Percentiles rank a stretch among this genome's conserved stretches.
These are phyloP conservation scores for Telmatochromis sp. DNA, from an alignment of 2,113 vertebrate genomes.

Conservation along the genomic window DNA sequence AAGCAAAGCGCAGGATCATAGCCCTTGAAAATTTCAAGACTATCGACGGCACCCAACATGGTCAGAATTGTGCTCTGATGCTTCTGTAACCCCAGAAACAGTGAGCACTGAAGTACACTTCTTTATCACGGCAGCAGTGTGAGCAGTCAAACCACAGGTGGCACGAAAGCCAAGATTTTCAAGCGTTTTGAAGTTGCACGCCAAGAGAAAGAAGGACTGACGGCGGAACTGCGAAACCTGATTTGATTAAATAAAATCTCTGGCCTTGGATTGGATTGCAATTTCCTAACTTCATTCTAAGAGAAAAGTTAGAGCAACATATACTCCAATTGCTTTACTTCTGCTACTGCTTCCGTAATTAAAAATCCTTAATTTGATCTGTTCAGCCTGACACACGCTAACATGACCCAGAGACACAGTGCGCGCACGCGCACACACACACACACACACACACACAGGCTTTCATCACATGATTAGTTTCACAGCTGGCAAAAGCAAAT, in stretches of 20 bases:
- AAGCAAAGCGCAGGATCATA: not conserved
- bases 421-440: fast-evolving
- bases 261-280: not conserved
- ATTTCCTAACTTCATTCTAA: not conserved
- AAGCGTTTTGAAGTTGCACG: not conserved
- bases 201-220: not conserved
- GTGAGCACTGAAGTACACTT: not conserved
- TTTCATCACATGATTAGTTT: not conserved
- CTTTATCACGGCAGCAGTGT: not conserved
- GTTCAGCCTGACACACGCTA: not conserved
- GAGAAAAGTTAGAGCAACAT: not conserved
- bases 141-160: not conserved
- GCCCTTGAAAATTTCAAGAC: not conserved
- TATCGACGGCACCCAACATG: not conserved
- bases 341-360: not conserved
- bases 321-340: not conserved
- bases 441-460: not conserved
- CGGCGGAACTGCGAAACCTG: not conserved
- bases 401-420: not conserved
- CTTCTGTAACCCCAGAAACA: not conserved
- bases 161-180: not conserved
- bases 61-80: not conserved
- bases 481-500: not conserved
- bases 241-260: not conserved
- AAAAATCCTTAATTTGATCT: not conserved